Base-by-base conservation (phyloP, 1,140 invertebrate genomes). In the Zaprionus ornatus region DNA sequence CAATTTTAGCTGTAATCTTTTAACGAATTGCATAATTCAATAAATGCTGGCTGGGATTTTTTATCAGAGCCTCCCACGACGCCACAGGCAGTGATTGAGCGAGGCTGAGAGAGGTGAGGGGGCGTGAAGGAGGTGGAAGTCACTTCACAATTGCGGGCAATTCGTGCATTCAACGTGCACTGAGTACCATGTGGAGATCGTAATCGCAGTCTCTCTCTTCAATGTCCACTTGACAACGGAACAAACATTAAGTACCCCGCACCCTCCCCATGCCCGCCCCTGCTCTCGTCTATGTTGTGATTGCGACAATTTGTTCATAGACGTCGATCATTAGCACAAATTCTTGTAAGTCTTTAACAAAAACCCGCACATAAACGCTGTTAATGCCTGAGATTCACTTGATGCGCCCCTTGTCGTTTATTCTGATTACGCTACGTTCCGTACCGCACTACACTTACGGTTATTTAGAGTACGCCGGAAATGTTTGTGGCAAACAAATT, bases 11-110 rank as follows among this genome's bases (percentile, higher is more conserved):
- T 54, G 79, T 86, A 86, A 86, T 86, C 80, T 86, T 87, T 86
- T 88, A 68, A 83, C 83, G 80, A 86, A 86, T 86, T 86, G 83
- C 83, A 86, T 86, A 86, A 86, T 86, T 86, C 77, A 88, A 87
- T 87, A 87, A 87, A 82, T 87, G 79, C 57, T 45, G 69, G 42
- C 29, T 54, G 70, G 37, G 56, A 70, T 35, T 70, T 70, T 69
- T 61, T 52, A 69, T 52, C 32, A 54, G 50, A 25, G 35, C 61
- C 52, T 54, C 29, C 56, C 71, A 74, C 15, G 12, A 6, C 25
- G 55, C 27, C 40, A 67, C 19, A 29, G 64, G 27, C 13, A 6
- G 13, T 27, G 29, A 59, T 23, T 13, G 1, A 35, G 12, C 1
- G 15, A 25, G 21, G 19, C 15, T 21, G 32, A 27, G 48, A n/a